phyloP scores from a whole-genome alignment of 2,888 invertebrate species.

The Oscheius sp. region DNA sequence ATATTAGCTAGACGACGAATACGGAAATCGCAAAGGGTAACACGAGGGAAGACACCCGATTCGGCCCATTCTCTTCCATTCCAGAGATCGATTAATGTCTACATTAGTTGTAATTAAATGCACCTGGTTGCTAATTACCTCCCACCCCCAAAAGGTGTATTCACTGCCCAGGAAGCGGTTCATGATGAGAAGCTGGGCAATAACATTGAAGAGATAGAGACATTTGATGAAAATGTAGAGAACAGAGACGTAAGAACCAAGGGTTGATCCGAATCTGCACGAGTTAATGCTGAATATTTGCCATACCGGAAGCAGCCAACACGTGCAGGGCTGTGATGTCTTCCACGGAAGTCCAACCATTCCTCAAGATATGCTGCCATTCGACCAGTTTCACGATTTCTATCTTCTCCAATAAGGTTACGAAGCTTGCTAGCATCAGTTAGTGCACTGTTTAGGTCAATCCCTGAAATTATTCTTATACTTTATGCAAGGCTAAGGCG shows the following conservation, averaged over 20 bases:
- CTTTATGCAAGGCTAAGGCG: not conserved
- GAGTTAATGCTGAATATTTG: not conserved
- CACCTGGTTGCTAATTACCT: slow-evolving; percentile 40
- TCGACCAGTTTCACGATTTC: slow-evolving; percentile 53
- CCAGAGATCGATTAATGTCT: slow-evolving; percentile 64
- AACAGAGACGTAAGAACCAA: slow-evolving; percentile 56
- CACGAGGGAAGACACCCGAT: slow-evolving; percentile 69
- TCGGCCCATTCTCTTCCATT: slow-evolving; percentile 69
- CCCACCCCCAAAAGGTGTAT: slow-evolving; percentile 69
- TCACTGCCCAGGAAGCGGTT: slow-evolving; percentile 70
- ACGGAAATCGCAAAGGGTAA: slow-evolving; percentile 62
- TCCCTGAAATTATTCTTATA: slow-evolving; percentile 39
- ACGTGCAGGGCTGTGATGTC: slow-evolving; percentile 39
- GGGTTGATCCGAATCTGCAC: slow-evolving; percentile 39
- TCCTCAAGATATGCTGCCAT: slow-evolving; percentile 64
- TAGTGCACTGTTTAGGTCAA: slow-evolving; percentile 61
- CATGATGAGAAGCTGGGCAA: slow-evolving; percentile 68
- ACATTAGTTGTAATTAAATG: not conserved
- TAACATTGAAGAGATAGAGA: slow-evolving; percentile 66
- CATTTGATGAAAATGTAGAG: slow-evolving; percentile 66
- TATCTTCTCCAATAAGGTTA: slow-evolving; percentile 35
- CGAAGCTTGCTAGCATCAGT: slow-evolving; percentile 60
- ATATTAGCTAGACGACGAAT: slow-evolving; percentile 71
- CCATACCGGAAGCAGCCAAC: slow-evolving; percentile 39
- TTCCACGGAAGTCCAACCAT: slow-evolving; percentile 52